These are phyloP conservation scores for Astreopora myriophthalma DNA, from an alignment of 64 coral and sea anemone genomes.

Conservation along the genomic window DNA sequence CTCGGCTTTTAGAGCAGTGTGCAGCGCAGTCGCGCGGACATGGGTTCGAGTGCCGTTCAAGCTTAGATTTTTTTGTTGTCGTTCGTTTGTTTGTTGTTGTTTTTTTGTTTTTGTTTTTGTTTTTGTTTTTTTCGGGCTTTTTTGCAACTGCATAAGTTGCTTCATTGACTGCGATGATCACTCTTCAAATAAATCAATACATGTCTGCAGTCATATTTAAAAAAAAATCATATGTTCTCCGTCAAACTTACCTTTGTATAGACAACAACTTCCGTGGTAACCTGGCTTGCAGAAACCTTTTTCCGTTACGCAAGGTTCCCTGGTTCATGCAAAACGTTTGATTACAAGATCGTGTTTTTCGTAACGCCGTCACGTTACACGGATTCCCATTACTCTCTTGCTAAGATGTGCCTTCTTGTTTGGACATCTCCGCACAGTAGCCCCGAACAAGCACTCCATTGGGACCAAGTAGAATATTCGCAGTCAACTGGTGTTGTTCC, in stretches of 20 bases:
- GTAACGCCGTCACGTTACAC: not conserved
- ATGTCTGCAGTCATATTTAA: too few relatives aligned
- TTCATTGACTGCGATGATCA: too few relatives aligned
- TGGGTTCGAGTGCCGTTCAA: too few relatives aligned
- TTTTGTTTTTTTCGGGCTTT: too few relatives aligned
- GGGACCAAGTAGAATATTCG: not conserved
- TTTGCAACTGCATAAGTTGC: too few relatives aligned
- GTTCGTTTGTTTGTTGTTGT: too few relatives aligned
- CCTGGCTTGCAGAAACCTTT: conserved; percentile 7
- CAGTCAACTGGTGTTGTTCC: not conserved
- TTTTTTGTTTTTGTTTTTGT: too few relatives aligned
- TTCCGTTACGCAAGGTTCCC: not conserved
- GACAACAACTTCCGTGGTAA: conserved; percentile 2
- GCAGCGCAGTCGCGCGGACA: too few relatives aligned
- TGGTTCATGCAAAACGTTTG: not conserved
- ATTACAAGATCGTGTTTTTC: not conserved
- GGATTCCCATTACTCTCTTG: conserved; percentile 10
- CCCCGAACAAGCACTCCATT: not conserved
- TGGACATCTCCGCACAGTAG: not conserved
- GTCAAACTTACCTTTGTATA: not conserved
- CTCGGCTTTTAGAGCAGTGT: too few relatives aligned
- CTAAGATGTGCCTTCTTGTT: not conserved
- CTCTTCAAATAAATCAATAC: too few relatives aligned
- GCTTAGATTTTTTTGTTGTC: too few relatives aligned
- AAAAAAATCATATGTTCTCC: too few relatives aligned